Base-by-base conservation (phyloP, 1,140 invertebrate genomes). In the Hyposmocoma kahamanoa region DNA sequence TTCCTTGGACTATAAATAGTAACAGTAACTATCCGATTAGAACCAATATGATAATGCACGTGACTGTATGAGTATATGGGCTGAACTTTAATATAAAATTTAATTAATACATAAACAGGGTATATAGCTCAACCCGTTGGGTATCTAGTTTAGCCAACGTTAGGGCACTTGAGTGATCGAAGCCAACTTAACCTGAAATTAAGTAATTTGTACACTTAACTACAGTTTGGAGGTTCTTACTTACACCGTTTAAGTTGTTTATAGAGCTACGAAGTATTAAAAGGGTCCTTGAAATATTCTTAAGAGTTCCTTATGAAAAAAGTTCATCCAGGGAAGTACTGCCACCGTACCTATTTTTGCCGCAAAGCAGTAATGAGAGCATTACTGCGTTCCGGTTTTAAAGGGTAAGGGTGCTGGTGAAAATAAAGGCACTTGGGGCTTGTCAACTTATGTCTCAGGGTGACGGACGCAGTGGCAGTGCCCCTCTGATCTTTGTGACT, bases 181-280 rank as follows among this genome's bases (percentile, higher is more conserved):
- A 62, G 53, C 56, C 61, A 67, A 75, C 72, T 78, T 83, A 76
- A 76, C 77, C 77, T 76, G 67, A 72, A 79, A 81, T 83, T 83
- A 83, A 83, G 77, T 81, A 83, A 83, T 83, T 81, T 83, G 79
- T 79, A 75, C 68, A 83, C 77, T 81, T 83, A 83, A 83, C 75
- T 81, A 79, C 77, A 81, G 73, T 83, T 83, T 70, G 72, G 70
- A 78, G 76, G 81, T 83, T 76, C 79, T 83, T 83, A 76, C 71
- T 69, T 67, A 63, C 66, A 56, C 60, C 59, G 59, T 61, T 69
- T 66, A 53, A 72, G 67, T 67, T 69, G 55, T 20, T 22, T 22
- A 32, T 36, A 65, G 66, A 63, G 3, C 13, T 60, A n/a, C 2
- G 10, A 62, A 57, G 6, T 11, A 42, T 30, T 49, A 67, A 60